phyloP scores from a whole-genome alignment of 2,888 invertebrate species.

The Scaptomyza reducta region DNA sequence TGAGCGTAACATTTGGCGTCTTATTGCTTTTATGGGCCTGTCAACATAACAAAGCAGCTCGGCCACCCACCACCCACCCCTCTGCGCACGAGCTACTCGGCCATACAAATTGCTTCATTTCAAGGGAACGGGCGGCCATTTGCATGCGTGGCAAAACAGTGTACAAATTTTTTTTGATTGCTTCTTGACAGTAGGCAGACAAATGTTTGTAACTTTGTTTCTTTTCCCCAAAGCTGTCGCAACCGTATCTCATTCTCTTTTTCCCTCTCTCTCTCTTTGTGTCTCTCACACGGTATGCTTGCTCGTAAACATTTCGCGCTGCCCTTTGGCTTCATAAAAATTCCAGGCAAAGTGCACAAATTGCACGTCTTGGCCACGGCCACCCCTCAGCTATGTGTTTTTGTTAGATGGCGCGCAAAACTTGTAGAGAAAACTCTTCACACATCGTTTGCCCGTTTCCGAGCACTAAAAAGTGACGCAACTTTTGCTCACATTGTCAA shows the following conservation, averaged over 20 bases:
- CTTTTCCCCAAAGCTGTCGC: not conserved
- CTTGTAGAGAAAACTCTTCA: conserved; percentile 46
- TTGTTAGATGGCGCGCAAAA: not conserved
- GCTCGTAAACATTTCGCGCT: conserved; percentile 51
- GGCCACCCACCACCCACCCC: not conserved
- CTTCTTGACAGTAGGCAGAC: conserved; percentile 41
- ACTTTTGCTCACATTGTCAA: conserved; percentile 74
- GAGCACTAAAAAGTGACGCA: conserved; percentile 68
- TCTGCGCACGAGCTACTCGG: conserved; percentile 16
- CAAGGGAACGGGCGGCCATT: conserved; percentile 40
- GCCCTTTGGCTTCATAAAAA: conserved; percentile 76
- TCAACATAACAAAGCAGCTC: conserved; percentile 54
- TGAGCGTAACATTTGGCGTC: conserved; percentile 33
- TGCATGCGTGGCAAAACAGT: conserved; percentile 65
- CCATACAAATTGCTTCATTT: conserved; percentile 77
- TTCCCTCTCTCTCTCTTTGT: not conserved
- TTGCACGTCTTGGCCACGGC: conserved; percentile 45
- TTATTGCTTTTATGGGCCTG: conserved; percentile 60
- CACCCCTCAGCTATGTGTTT: not conserved
- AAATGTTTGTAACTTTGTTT: conserved; percentile 29
- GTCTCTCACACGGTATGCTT: conserved; percentile 33
- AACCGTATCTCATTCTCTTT: not conserved
- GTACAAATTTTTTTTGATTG: conserved; percentile 62
- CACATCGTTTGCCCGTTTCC: conserved; percentile 61
- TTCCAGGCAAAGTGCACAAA: conserved; percentile 71